A percentile compares a stretch with the other conserved stretches of the same genome.
Evolutionary conservation across 1,140 invertebrate genomes (phyloP).

Genomic region (Pinna nobilis): DNA sequence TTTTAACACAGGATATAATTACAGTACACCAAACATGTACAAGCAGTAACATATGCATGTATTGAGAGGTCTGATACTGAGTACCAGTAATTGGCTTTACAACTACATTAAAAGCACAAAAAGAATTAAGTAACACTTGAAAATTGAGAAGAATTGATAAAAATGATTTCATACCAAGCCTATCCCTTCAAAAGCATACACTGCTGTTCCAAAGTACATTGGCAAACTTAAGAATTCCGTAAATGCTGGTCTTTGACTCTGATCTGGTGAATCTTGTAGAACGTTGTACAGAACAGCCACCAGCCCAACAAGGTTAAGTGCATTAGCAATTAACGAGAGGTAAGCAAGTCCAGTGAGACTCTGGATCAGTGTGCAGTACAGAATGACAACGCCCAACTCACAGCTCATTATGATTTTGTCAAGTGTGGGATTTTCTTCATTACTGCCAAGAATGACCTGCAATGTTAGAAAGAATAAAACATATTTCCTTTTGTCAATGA

Average conservation of each 20-base stretch:
- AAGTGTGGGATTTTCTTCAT: neutral
- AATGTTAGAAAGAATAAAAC: no score
- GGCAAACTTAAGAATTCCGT: constrained; percentile 82
- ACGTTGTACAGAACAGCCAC: constrained; percentile 74
- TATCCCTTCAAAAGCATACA: constrained; percentile 94
- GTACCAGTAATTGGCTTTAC: no score
- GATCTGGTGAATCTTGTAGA: constrained; percentile 60
- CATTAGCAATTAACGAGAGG: constrained; percentile 86
- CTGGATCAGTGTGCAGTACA: constrained; percentile 76
- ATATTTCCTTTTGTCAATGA: no score
- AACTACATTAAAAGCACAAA: no score
- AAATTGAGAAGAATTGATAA: no score
- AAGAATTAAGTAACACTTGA: no score
- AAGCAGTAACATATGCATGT: no score
- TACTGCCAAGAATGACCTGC: constrained; percentile 10
- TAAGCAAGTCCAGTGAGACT: constrained; percentile 89
- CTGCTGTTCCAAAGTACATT: constrained; percentile 85
- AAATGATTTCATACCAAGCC: constrained; percentile 75
- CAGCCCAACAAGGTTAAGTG: constrained; percentile 68
- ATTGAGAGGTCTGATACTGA: no score
- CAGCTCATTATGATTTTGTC: constrained; percentile 12
- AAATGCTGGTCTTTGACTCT: constrained; percentile 79
- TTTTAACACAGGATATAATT: no score
- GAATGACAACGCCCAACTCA: neutral
- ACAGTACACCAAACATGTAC: no score